A percentile compares a stretch with the other conserved stretches of the same genome.
Conservation (phyloP, 2,797 vertebrate species). For the Onychomys arenicola region DNA sequence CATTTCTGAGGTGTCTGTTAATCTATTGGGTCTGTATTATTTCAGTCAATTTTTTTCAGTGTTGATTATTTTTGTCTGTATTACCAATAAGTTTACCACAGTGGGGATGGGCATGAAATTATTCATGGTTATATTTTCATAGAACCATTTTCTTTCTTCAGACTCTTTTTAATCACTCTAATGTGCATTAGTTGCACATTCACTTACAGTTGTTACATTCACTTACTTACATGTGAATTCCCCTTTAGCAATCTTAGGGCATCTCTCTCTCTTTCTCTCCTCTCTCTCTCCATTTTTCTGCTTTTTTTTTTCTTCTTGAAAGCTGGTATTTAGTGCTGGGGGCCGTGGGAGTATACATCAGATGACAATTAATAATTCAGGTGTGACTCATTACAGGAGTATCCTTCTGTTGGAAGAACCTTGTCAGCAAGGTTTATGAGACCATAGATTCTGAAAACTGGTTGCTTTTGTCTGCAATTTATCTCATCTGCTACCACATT, state of each 20-base stretch:
- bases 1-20: not conserved
- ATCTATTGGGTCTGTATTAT: not conserved
- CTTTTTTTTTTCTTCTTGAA: not conserved
- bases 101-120: not conserved
- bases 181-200: not conserved
- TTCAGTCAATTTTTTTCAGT: not conserved
- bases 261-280: too few relatives aligned
- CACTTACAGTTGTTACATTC: not conserved
- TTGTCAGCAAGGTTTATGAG: too few relatives aligned
- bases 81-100: not conserved
- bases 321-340: not conserved
- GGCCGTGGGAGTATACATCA: too few relatives aligned
- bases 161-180: not conserved
- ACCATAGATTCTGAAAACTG: too few relatives aligned
- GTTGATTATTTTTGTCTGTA: not conserved
- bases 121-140: not conserved
- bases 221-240: not conserved
- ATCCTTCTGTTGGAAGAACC: too few relatives aligned
- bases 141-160: not conserved
- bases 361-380: too few relatives aligned
- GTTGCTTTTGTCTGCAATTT: too few relatives aligned
- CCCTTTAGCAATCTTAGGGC: not conserved
- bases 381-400: too few relatives aligned
- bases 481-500: too few relatives aligned
- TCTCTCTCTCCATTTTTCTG: too few relatives aligned